Conservation (phyloP, 2,888 invertebrate species). For the Pollenia griseotomentosa region DNA sequence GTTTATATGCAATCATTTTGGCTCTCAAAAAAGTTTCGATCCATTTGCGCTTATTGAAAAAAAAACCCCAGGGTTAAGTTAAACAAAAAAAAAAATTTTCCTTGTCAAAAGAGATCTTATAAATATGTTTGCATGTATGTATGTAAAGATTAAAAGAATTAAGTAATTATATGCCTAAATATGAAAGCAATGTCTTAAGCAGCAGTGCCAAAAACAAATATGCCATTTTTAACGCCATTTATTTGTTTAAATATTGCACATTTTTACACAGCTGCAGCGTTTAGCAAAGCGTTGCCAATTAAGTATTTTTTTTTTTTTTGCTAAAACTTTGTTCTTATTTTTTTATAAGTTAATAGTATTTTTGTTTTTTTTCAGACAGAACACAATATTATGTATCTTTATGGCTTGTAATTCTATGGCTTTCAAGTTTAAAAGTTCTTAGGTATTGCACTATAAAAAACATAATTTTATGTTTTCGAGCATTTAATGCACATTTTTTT, state of each 20-base stretch:
- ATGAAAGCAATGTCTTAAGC: conserved; percentile 35
- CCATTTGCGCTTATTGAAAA: no score
- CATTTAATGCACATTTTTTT: no score
- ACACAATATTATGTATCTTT: conserved; percentile 33
- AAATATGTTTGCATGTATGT: conserved; percentile 15
- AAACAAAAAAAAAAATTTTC: neutral
- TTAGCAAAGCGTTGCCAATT: conserved; percentile 30
- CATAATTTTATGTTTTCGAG: no score
- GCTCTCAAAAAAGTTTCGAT: no score
- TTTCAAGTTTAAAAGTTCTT: conserved; percentile 8
- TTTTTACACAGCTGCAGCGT: conserved; percentile 13
- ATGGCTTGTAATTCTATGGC: conserved; percentile 54
- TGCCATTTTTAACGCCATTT: conserved; percentile 14
- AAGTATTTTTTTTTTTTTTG: neutral
- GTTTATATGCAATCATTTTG: no score
- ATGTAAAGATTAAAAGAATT: conserved; percentile 5
- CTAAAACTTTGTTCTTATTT: conserved; percentile 14
- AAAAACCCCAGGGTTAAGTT: no score
- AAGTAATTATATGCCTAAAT: conserved; percentile 29
- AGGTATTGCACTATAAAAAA: conserved; percentile 18
- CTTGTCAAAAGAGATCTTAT: conserved; percentile 49
- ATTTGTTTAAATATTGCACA: conserved; percentile 37
- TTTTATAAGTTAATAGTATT: neutral
- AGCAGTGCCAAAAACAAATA: neutral
- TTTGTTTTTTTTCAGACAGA: neutral